Conservation (phyloP, 2,888 invertebrate species). For the Adineta ricciae region DNA sequence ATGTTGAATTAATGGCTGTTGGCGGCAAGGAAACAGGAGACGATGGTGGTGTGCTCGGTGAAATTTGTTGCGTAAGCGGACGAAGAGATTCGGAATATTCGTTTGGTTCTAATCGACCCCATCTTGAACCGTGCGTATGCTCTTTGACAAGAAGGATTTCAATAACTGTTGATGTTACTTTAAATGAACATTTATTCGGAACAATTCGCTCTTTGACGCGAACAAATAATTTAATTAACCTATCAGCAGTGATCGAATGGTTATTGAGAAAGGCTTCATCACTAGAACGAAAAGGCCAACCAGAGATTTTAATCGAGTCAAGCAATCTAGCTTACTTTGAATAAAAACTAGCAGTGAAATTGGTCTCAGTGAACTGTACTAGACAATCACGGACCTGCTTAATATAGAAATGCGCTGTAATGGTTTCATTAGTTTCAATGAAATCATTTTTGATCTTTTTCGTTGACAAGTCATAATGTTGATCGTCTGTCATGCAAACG, state of each 20-base stretch:
- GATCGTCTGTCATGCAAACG: neutral
- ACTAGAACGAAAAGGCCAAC: neutral
- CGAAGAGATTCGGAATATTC: neutral
- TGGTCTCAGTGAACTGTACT: neutral
- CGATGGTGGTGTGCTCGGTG: neutral
- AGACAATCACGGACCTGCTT: neutral
- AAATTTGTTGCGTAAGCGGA: neutral
- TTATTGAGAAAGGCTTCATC: neutral
- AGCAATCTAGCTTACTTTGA: neutral
- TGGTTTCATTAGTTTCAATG: neutral
- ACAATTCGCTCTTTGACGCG: constrained; percentile 2
- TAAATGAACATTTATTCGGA: neutral
- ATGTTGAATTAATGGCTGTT: neutral
- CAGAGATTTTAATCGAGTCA: neutral
- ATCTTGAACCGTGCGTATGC: neutral
- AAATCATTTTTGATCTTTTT: neutral
- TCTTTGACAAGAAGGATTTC: neutral
- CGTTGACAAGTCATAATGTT: neutral
- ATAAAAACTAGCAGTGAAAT: neutral
- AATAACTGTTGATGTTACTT: neutral
- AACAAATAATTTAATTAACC: neutral
- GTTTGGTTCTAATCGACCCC: neutral
- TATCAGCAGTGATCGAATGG: neutral
- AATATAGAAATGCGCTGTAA: neutral
- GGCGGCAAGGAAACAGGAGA: neutral